Base-by-base conservation (phyloP, 2,113 vertebrate genomes). In the Microtus montanus region DNA sequence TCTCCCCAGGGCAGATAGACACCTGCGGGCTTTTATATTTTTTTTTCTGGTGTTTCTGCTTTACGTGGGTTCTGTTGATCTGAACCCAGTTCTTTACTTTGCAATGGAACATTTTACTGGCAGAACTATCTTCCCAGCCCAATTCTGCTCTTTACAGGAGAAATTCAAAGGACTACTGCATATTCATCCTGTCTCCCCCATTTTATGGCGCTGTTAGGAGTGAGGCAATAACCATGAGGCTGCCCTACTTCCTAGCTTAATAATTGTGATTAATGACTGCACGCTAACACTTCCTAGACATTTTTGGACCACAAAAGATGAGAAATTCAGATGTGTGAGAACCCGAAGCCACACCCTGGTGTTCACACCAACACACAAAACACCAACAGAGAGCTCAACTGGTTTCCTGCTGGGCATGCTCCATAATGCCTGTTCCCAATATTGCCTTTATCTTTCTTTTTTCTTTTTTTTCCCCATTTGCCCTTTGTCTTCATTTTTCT, bases 231-330 rank as follows among this genome's bases (percentile, higher is more conserved):
- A 52, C 38, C 17, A 35, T 3, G 66, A 91, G 58, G 38, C 90
- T 49, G 20, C 68, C 41, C 49, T 77, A 28, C 70, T 30, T 80
- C 41, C n/a, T 47, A 68, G 94, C 52, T 94, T 92, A 93, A 92
- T 92, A 93, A 93, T 88, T 61, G 74, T 80, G 87, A 96, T 88
- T 80, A 91, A 93, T 88, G 75, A 54, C 47, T 77, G 73, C 30
- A 63, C 41, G 41, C 24, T 11, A 75, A 71, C 3, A 0, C 73
- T 83, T 61, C 85, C 33, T 19, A 74, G 85, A 28, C 89, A 87
- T 61, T 94, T 96, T 5, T 66, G 93, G 68, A 91, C 52, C 90
- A 87, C 33, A 20, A 68, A 74, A 87, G 83, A 89, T 89, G 52
- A 88, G 89, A 87, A 96, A 89, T 52, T 61, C 84, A 47, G 64